A percentile compares a stretch with the other conserved stretches of the same genome.
Conservation (phyloP, 2,113 vertebrate genomes). For the Thermophis baileyi region DNA sequence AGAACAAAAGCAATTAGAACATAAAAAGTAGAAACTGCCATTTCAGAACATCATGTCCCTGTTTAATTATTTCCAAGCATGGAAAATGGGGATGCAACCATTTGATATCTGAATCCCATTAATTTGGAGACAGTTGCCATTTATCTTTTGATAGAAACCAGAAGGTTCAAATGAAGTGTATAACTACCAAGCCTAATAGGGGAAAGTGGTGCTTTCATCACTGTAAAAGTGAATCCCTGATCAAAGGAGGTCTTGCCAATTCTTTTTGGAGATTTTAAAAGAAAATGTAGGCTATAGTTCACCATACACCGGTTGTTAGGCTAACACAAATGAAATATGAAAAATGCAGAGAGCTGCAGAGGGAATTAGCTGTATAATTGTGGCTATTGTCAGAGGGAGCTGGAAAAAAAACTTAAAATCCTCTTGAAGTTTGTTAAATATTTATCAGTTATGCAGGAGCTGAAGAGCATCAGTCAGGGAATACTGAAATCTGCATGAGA, state of each 20-base stretch:
- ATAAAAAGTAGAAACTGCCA: slow-evolving; percentile 52
- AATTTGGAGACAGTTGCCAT: slow-evolving; percentile 66
- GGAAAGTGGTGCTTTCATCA: slow-evolving; percentile 20
- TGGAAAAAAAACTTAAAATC: slow-evolving; percentile 31
- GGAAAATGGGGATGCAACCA: slow-evolving; percentile 34
- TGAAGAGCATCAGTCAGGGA: slow-evolving; percentile 9
- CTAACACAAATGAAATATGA: slow-evolving; percentile 8
- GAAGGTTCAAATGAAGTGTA: slow-evolving; percentile 56
- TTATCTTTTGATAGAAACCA: slow-evolving; percentile 61
- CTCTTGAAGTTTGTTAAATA: slow-evolving; percentile 39
- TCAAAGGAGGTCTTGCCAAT: slow-evolving; percentile 35
- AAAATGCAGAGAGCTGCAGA: background rate
- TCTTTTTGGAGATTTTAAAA: slow-evolving; percentile 24
- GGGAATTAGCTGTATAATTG: slow-evolving; percentile 46
- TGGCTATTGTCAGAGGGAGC: slow-evolving; percentile 3
- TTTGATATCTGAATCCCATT: slow-evolving; percentile 57
- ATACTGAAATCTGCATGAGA: slow-evolving; percentile 34
- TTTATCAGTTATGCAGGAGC: slow-evolving; percentile 24
- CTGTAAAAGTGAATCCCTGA: slow-evolving; percentile 39
- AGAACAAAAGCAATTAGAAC: slow-evolving; percentile 35
- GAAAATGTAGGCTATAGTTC: slow-evolving; percentile 39
- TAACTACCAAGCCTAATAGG: slow-evolving; percentile 40
- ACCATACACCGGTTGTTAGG: slow-evolving; percentile 31
- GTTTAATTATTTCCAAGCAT: slow-evolving; percentile 56
- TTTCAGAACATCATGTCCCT: slow-evolving; percentile 43